phyloP scores from a whole-genome alignment of 2,113 vertebrate genomes.

The Verasper variegatus region DNA sequence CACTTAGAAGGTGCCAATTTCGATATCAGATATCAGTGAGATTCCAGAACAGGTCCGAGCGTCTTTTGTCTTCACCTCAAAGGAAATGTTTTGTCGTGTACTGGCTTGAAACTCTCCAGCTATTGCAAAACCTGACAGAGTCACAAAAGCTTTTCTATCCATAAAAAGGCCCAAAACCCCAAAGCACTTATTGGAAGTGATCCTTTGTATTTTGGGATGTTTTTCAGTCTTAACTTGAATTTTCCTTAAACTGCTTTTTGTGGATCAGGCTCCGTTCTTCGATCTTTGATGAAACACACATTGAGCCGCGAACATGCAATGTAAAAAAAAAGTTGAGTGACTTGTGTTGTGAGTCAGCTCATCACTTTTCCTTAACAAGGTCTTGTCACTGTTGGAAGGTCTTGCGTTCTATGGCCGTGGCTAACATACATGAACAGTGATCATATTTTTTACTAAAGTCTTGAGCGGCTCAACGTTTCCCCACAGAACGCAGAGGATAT shows the following conservation, averaged over 20 bases:
- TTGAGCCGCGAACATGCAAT: not conserved
- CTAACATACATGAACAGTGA: not conserved
- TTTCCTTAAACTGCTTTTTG: not conserved
- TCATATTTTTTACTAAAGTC: conserved; percentile 12
- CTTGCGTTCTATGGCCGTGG: not conserved
- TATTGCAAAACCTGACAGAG: not conserved
- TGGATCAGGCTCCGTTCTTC: not conserved
- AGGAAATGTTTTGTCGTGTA: not conserved
- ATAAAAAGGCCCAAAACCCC: not conserved
- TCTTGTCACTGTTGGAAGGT: not conserved
- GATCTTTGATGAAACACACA: not conserved
- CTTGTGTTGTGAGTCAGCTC: not conserved
- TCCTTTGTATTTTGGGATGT: not conserved
- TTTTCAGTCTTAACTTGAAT: not conserved
- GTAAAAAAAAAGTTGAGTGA: not conserved
- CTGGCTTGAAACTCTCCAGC: not conserved
- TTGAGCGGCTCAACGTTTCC: conserved; percentile 8
- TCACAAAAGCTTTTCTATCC: not conserved
- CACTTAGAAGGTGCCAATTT: too few relatives aligned
- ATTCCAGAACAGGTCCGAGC: not conserved
- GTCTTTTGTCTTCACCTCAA: not conserved
- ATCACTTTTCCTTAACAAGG: not conserved
- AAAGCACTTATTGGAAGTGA: not conserved
- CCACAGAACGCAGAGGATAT: conserved; percentile 1
- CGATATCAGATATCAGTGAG: too few relatives aligned